Evolutionary conservation across 2,113 vertebrate species (phyloP).

Genomic region (Gadus chalcogrammus): DNA sequence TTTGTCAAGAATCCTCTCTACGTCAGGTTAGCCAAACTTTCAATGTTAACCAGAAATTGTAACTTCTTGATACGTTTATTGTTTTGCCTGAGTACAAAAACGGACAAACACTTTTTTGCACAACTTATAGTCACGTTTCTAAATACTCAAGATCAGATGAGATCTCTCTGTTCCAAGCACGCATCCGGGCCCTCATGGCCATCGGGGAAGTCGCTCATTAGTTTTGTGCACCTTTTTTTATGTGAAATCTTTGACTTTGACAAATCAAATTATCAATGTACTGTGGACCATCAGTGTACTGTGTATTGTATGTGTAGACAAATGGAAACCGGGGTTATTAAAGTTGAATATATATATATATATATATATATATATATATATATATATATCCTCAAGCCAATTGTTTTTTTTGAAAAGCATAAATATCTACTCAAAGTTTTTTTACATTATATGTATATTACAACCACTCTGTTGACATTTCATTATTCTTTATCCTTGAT

Average conservation of each 20-base stretch:
- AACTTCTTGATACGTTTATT: no score
- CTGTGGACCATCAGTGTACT: neutral
- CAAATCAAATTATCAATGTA: neutral
- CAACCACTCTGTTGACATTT: no score
- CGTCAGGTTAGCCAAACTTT: no score
- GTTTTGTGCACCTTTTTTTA: neutral
- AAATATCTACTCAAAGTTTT: no score
- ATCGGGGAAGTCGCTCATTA: neutral
- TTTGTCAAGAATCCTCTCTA: no score
- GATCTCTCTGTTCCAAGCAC: neutral
- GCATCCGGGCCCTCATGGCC: neutral
- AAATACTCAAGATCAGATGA: no score
- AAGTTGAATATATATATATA: neutral
- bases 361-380: no score
- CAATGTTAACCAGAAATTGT: no score
- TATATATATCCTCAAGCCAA: neutral
- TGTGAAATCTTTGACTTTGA: neutral
- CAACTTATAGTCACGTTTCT: no score
- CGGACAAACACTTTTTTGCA: no score
- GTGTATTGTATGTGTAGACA: neutral
- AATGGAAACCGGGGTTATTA: neutral
- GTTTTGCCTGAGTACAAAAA: no score
- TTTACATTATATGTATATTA: neutral
- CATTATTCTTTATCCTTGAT: no score
- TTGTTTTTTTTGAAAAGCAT: neutral